Percentiles rank a stretch among this genome's conserved stretches.
phyloP scores from a whole-genome alignment of 2,797 vertebrate species.

The Rhynchotus rufescens region DNA sequence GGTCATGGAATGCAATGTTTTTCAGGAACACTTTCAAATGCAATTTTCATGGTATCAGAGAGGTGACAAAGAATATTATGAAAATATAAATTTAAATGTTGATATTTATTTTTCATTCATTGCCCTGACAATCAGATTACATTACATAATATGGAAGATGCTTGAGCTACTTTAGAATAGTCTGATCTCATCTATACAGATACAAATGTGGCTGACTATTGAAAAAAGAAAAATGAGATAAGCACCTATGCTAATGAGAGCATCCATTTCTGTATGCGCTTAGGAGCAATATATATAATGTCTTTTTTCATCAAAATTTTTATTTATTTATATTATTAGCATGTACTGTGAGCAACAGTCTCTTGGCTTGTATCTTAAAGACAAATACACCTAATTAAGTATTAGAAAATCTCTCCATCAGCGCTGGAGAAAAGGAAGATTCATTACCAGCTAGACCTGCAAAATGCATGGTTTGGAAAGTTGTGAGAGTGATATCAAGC shows the following conservation, averaged over 20 bases:
- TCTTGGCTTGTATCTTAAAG: neutral
- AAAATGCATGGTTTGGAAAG: neutral
- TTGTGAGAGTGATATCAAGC: neutral
- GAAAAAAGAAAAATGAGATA: neutral
- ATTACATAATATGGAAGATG: neutral
- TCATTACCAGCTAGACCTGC: neutral
- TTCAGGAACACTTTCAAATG: neutral
- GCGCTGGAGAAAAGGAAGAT: accelerated
- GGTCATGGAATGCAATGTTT: neutral
- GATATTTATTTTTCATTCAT: neutral
- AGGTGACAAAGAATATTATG: neutral
- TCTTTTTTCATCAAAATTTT: neutral
- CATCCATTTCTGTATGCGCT: neutral
- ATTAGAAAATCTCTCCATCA: neutral
- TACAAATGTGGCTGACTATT: neutral
- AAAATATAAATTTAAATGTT: neutral
- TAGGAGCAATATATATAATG: neutral
- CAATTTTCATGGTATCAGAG: neutral
- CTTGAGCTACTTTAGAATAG: neutral
- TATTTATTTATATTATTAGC: constrained; percentile 44
- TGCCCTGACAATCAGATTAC: neutral
- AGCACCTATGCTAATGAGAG: neutral
- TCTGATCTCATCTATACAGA: neutral
- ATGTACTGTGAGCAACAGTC: neutral
- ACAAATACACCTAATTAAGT: neutral